These are phyloP conservation scores for Caenorhabditis becei DNA, from an alignment of 2,888 invertebrate species.

Conservation along the genomic window DNA sequence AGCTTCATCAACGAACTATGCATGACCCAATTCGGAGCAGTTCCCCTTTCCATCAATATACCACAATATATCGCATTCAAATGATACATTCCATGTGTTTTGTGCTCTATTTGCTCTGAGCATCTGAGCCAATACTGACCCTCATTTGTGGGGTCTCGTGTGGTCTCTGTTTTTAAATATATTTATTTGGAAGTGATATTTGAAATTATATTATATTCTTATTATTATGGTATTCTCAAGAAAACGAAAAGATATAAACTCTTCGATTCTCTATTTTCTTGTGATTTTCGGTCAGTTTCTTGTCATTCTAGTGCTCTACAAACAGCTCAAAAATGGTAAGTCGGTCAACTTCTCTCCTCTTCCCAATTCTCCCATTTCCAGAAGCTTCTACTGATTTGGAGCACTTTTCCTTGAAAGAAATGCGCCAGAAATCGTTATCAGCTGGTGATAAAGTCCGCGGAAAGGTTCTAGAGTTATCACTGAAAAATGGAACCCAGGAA, in stretches of 20 bases:
- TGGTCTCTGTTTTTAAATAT: background rate
- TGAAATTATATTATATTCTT: too few relatives aligned
- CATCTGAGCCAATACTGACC: slow-evolving; percentile 26
- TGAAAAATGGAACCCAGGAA: slow-evolving; percentile 6
- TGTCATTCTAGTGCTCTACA: slow-evolving; percentile 28
- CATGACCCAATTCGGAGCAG: slow-evolving; percentile 45
- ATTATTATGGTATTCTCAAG: slow-evolving; percentile 43
- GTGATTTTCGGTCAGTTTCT: slow-evolving; percentile 33
- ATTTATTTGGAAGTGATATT: background rate
- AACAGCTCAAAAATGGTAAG: slow-evolving; percentile 14
- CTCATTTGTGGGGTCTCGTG: too few relatives aligned
- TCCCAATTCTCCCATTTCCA: slow-evolving; percentile 3
- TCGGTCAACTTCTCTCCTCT: background rate
- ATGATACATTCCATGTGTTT: background rate
- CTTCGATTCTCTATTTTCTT: slow-evolving; percentile 17
- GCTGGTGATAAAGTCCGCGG: background rate
- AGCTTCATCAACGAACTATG: slow-evolving; percentile 60
- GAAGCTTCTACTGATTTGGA: too few relatives aligned
- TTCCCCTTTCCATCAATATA: slow-evolving; percentile 45
- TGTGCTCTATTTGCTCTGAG: background rate
- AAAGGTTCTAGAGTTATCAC: slow-evolving; percentile 6
- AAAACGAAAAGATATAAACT: slow-evolving; percentile 28
- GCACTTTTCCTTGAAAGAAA: background rate
- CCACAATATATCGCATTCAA: slow-evolving; percentile 28
- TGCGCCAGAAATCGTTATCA: slow-evolving; percentile 25